phyloP scores from a whole-genome alignment of 2,797 vertebrate genomes.

The Otolemur crassicaudatus region DNA sequence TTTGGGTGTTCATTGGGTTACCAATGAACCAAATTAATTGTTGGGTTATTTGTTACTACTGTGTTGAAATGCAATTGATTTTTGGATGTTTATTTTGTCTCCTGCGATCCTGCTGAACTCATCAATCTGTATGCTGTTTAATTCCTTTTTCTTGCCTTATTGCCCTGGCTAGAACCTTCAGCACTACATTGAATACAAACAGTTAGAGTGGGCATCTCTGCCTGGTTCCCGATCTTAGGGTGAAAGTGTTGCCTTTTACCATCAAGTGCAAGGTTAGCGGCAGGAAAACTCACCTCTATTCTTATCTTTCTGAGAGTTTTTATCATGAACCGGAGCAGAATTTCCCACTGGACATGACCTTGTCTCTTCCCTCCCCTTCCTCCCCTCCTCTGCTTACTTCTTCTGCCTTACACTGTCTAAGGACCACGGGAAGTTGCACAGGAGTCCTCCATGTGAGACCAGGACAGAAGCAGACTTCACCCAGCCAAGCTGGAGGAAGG shows the following conservation, averaged over 20 bases:
- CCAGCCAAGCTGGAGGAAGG: too few species aligned
- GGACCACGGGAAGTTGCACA: too few species aligned
- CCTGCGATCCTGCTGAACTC: neutral
- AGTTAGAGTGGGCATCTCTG: neutral
- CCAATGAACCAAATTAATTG: too few species aligned
- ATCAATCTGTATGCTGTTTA: neutral
- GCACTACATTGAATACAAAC: neutral
- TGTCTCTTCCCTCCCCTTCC: neutral
- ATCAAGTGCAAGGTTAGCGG: neutral
- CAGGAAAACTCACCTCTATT: neutral
- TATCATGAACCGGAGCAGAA: neutral
- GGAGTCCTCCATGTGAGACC: rapidly evolving
- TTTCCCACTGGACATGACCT: neutral
- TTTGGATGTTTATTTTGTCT: neutral
- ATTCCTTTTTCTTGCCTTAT: neutral
- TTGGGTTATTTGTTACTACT: neutral
- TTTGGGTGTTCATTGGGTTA: neutral
- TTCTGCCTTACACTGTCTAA: neutral
- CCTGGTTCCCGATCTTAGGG: neutral
- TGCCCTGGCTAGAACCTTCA: too few species aligned
- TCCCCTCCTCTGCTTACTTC: neutral
- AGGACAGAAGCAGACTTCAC: neutral
- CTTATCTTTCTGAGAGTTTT: neutral
- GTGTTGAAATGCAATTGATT: neutral
- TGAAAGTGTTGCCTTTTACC: neutral